phyloP scores from a whole-genome alignment of 2,888 invertebrate genomes.

The Drosophila multiciliata region DNA sequence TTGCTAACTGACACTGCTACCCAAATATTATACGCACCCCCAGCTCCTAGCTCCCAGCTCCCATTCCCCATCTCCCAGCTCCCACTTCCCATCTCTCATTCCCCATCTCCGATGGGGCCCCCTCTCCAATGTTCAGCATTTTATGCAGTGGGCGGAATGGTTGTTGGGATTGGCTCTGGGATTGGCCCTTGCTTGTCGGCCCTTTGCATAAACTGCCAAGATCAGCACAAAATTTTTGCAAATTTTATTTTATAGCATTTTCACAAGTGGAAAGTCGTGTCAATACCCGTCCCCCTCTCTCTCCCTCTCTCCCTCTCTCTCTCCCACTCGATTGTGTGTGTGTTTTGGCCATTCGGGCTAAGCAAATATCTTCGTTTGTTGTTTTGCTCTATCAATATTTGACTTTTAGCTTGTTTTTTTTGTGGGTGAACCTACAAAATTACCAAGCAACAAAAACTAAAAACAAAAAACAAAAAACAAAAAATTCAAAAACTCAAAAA shows the following conservation, averaged over 20 bases:
- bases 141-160: constrained; percentile 61
- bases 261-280: constrained; percentile 78
- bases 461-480: no score
- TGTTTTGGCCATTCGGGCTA: constrained; percentile 65
- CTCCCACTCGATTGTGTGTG: not conserved
- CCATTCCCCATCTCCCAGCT: not conserved
- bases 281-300: constrained; percentile 39
- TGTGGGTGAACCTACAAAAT: constrained; percentile 73
- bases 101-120: not conserved
- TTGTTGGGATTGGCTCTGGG: constrained; percentile 3
- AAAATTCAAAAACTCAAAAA: constrained; percentile 16
- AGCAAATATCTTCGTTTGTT: constrained; percentile 80
- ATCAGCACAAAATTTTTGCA: constrained; percentile 82
- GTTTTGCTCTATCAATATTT: constrained; percentile 78
- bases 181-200: constrained; percentile 58
- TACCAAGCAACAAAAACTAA: constrained; percentile 53
- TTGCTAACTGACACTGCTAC: constrained; percentile 69
- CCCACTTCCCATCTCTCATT: not conserved
- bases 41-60: not conserved
- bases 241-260: constrained; percentile 80
- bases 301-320: not conserved
- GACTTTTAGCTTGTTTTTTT: constrained; percentile 76
- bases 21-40: constrained; percentile 1
- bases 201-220: constrained; percentile 76
- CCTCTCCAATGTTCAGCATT: constrained; percentile 37